These are phyloP conservation scores for Catostomus latipinnis DNA, from an alignment of 2,797 vertebrate species.

Conservation along the genomic window DNA sequence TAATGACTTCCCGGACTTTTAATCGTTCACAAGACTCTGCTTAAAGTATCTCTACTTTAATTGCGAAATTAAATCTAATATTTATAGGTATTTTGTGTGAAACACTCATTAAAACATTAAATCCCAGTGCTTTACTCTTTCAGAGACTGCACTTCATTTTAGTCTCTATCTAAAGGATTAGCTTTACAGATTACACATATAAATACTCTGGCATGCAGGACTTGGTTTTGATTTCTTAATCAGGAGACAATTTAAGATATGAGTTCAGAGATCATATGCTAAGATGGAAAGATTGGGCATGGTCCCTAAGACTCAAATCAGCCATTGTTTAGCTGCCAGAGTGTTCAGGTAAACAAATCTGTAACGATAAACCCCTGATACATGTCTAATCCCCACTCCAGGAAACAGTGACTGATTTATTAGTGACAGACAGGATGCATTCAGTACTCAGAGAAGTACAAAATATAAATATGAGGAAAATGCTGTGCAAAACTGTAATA, in stretches of 20 bases:
- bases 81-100: slow-evolving; percentile 16
- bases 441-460: slow-evolving; percentile 10
- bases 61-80: slow-evolving; percentile 17
- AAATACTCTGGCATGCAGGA: slow-evolving; percentile 20
- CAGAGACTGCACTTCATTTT: slow-evolving; percentile 11
- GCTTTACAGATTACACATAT: slow-evolving; percentile 21
- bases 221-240: slow-evolving; percentile 35
- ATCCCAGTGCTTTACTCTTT: background rate
- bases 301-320: slow-evolving; percentile 36
- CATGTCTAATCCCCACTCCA: slow-evolving; percentile 48
- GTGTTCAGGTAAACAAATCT: slow-evolving; percentile 56
- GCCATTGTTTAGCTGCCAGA: slow-evolving; percentile 33
- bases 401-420: slow-evolving; percentile 47
- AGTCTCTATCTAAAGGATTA: slow-evolving; percentile 40
- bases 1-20: background rate
- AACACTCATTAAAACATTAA: slow-evolving; percentile 25
- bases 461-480: slow-evolving; percentile 30
- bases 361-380: slow-evolving; percentile 49
- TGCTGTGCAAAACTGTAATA: background rate
- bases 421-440: slow-evolving; percentile 33
- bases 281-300: slow-evolving; percentile 12
- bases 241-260: slow-evolving; percentile 23
- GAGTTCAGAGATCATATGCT: slow-evolving; percentile 38
- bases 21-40: no score
- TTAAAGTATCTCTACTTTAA: background rate